Base-by-base conservation (phyloP, 64 coral and sea anemone genomes). In the Acropora yongei region DNA sequence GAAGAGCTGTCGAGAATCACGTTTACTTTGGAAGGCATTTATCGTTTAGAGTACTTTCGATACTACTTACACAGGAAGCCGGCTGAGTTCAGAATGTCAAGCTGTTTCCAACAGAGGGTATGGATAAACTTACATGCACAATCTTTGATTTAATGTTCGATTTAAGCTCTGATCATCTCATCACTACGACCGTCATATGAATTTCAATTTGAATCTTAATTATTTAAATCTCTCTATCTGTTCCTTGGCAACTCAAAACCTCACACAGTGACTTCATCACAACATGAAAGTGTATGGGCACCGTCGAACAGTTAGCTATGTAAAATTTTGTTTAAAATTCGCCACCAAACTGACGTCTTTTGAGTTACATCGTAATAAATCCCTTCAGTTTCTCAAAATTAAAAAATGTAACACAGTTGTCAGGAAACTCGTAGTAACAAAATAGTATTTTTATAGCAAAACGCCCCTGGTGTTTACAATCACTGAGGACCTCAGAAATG, bases 191-290 rank as follows among this genome's bases (percentile, higher is more conserved):
- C 74, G 74, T 76, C 41, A 76, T 45, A 14, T 40, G 43, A 76
- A 44, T 7, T 45, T 8, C 41, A 76, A 41, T 74, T 4, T 7
- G 41, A 74, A 0, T 7, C 6, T 55, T 55, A 55, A 55, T 55
- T 55, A 55, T 78, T 78, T 78, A 49, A 48, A 47, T 2, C 75
- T 16, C 7, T 18, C 3, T 41, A 13, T 5, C 16, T 47, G 16
- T 78, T 78, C 5, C 75, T 78, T 78, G 44, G 75, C 75, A 78
- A 78, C 75, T 78, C 5, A 78, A 78, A 47, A 45, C 12, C 44
- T 46, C 7, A 48, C 11, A 43, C 41, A 75, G 0, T 48, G 44
- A 48, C 44, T 6, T 20, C 3, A 71, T 39, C 68, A 71, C 18
- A 78, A 78, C 75, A 78, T 17, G 12, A 48, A 18, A 76, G 19